Conservation (phyloP, 2,797 vertebrate genomes). For the Channallabes apus region DNA sequence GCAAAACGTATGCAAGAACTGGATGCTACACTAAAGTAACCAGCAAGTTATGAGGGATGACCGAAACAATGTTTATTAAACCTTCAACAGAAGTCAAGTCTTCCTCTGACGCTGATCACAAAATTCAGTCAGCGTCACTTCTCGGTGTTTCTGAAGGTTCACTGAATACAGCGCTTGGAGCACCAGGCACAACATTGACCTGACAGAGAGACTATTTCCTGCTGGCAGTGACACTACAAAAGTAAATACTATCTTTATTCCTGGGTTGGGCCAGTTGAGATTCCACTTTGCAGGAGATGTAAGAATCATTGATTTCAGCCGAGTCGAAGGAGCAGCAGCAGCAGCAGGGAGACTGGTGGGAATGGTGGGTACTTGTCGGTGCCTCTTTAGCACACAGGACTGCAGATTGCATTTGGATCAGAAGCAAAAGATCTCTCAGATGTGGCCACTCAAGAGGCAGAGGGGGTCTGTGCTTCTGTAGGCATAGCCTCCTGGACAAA, state of each 20-base stretch:
- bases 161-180: conserved; percentile 10
- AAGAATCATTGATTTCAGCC: conserved; percentile 71
- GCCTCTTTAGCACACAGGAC: conserved; percentile 62
- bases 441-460: conserved; percentile 60
- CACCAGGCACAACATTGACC: conserved; percentile 31
- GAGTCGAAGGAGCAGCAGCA: conserved; percentile 12
- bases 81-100: conserved; percentile 13
- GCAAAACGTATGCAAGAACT: neutral
- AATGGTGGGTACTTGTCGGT: conserved; percentile 67
- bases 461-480: conserved; percentile 63
- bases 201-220: conserved; percentile 31
- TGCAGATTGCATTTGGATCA: conserved; percentile 21
- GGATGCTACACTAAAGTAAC: conserved; percentile 31
- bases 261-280: conserved; percentile 19
- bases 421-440: conserved; percentile 7
- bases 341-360: conserved; percentile 42
- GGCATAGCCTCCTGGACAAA: conserved; percentile 61
- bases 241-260: conserved; percentile 37
- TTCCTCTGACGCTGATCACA: neutral
- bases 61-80: conserved; percentile 5
- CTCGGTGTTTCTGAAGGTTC: conserved; percentile 22
- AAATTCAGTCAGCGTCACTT: neutral
- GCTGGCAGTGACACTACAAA: conserved; percentile 49
- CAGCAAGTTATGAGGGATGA: neutral
- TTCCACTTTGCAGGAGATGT: conserved; percentile 81